phyloP scores from a whole-genome alignment of 2,797 vertebrate species.

The Sciaenops ocellatus region DNA sequence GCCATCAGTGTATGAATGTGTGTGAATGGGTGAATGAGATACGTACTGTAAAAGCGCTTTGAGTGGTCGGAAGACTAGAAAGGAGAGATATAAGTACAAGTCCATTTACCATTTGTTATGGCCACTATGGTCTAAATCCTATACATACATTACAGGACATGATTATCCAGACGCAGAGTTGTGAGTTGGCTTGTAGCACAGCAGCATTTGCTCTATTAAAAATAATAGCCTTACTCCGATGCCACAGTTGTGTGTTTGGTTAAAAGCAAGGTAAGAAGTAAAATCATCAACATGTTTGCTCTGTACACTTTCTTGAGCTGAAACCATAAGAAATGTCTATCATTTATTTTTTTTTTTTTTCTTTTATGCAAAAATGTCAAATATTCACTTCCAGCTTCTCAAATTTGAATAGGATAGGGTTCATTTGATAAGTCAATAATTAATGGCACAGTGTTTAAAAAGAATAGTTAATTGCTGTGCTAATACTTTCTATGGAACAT shows the following conservation, averaged over 20 bases:
- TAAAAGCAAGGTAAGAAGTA: not conserved
- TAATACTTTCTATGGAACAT: not conserved
- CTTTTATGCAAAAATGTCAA: too few species aligned
- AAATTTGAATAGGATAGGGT: not conserved
- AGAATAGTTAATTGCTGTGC: not conserved
- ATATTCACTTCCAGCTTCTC: not conserved
- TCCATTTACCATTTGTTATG: too few species aligned
- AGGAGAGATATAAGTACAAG: too few species aligned
- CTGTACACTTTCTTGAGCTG: not conserved
- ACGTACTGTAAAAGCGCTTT: too few species aligned
- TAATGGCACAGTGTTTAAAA: not conserved
- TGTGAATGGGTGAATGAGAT: too few species aligned
- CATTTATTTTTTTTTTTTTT: too few species aligned
- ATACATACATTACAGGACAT: not conserved
- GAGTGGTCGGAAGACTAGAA: too few species aligned
- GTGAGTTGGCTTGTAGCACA: not conserved
- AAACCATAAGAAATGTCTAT: too few species aligned
- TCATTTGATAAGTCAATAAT: not conserved
- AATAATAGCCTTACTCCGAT: constrained; percentile 3
- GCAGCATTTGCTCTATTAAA: not conserved
- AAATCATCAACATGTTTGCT: not conserved
- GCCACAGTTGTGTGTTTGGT: not conserved
- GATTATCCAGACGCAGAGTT: not conserved
- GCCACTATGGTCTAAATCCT: not conserved
- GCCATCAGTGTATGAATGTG: too few species aligned